Evolutionary conservation across 2,797 vertebrate genomes (phyloP).

Genomic region (Cossypha dichroa): DNA sequence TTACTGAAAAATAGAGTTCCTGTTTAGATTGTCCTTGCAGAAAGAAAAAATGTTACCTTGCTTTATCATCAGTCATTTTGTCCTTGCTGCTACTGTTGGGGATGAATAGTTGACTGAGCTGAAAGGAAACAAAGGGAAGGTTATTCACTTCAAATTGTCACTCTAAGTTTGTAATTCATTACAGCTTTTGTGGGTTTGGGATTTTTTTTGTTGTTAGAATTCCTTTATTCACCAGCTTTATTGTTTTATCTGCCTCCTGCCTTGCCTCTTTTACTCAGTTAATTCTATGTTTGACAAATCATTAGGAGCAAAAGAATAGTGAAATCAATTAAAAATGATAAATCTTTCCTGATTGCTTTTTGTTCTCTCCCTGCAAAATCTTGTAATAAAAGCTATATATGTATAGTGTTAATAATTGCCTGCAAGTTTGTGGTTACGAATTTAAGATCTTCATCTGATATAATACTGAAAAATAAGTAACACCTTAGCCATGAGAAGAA

Average conservation of each 20-base stretch:
- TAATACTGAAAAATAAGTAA: not conserved
- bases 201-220: not conserved
- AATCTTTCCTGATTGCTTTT: not conserved
- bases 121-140: not conserved
- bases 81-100: not conserved
- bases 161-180: not conserved
- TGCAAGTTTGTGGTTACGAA: not conserved
- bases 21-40: not conserved
- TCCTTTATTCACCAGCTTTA: not conserved
- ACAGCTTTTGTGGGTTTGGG: not conserved
- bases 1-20: not conserved
- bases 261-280: not conserved
- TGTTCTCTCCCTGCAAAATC: rapidly evolving
- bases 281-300: not conserved
- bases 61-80: not conserved
- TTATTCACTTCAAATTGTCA: not conserved
- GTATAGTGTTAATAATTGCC: not conserved
- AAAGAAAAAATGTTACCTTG: not conserved
- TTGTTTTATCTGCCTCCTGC: not conserved
- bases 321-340: not conserved
- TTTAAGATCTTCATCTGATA: not conserved
- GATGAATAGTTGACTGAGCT: not conserved
- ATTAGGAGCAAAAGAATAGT: not conserved
- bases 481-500: not conserved
- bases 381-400: not conserved